Percentiles rank a stretch among this genome's conserved stretches.
Evolutionary conservation across 2,888 invertebrate species (phyloP).

Genomic region (Podabrus alpinus): DNA sequence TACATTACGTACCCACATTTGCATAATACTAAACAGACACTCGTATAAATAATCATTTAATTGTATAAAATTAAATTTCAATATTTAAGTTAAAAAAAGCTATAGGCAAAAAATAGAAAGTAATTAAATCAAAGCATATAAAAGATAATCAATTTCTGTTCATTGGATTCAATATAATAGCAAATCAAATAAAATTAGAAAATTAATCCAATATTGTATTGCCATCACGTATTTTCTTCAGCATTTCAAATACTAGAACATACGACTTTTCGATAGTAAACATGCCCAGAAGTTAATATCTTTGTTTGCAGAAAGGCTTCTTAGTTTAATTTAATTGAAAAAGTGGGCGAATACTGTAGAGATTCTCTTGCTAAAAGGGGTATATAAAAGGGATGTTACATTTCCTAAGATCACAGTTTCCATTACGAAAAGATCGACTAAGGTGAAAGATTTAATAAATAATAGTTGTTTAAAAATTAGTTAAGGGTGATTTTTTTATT

Average conservation of each 20-base stretch:
- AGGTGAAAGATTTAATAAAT: neutral
- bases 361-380: slow-evolving; percentile 13
- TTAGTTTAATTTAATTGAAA: slow-evolving; percentile 27
- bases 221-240: slow-evolving; percentile 7
- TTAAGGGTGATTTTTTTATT: slow-evolving; percentile 7
- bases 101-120: neutral
- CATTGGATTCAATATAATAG: neutral
- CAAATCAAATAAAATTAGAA: slow-evolving; percentile 10
- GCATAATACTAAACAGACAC: neutral
- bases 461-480: neutral
- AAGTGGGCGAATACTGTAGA: slow-evolving; percentile 26
- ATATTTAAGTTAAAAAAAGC: neutral
- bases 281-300: slow-evolving; percentile 21
- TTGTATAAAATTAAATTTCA: neutral
- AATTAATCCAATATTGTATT: slow-evolving; percentile 8
- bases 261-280: slow-evolving; percentile 5
- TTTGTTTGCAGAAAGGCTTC: slow-evolving; percentile 25
- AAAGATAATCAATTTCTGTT: neutral
- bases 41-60: neutral
- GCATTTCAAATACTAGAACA: slow-evolving; percentile 6
- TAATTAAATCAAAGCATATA: neutral
- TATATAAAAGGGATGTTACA: slow-evolving; percentile 16
- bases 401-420: neutral
- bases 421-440: neutral
- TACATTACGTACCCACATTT: neutral